Percentiles rank a stretch among this genome's conserved stretches.
Evolutionary conservation across 1,140 invertebrate genomes (phyloP).

Genomic region (Holcopasites calliopsidis): DNA sequence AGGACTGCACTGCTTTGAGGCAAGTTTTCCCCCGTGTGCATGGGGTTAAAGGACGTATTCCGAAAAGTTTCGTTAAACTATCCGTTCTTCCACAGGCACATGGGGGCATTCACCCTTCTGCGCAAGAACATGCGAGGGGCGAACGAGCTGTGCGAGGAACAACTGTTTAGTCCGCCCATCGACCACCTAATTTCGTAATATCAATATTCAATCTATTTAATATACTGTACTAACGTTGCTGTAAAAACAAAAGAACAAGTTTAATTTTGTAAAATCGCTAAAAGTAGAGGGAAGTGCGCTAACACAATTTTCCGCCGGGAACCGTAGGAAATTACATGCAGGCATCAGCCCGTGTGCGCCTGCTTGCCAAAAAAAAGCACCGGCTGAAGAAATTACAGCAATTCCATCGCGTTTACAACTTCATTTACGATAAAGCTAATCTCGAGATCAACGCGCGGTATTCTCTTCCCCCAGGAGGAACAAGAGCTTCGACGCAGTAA

Average conservation of each 20-base stretch:
- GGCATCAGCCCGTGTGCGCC: not conserved
- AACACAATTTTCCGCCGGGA: constrained; percentile 1
- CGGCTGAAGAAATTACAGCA: constrained; percentile 2
- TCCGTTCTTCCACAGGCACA: constrained; percentile 56
- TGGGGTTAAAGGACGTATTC: not conserved
- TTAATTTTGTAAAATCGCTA: constrained; percentile 20
- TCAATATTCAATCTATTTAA: constrained; percentile 6
- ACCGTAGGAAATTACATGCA: constrained; percentile 13
- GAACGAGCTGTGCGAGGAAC: constrained; percentile 67
- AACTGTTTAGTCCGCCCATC: constrained; percentile 66
- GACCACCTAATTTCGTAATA: constrained; percentile 62
- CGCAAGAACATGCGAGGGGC: constrained; percentile 66
- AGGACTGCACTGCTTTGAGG: constrained; percentile 69
- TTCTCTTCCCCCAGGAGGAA: constrained; percentile 45
- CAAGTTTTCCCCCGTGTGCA: constrained; percentile 6
- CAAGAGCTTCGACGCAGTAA: constrained; percentile 69
- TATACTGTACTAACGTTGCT: not conserved
- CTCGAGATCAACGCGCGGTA: not conserved
- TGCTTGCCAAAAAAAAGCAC: not conserved
- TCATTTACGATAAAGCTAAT: constrained; percentile 12
- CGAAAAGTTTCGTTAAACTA: not conserved
- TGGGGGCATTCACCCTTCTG: constrained; percentile 65
- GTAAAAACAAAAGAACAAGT: not conserved
- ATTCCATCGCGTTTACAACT: constrained; percentile 32
- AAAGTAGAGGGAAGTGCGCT: not conserved